Conservation (phyloP, 2,888 invertebrate species). For the Idaea straminata region DNA sequence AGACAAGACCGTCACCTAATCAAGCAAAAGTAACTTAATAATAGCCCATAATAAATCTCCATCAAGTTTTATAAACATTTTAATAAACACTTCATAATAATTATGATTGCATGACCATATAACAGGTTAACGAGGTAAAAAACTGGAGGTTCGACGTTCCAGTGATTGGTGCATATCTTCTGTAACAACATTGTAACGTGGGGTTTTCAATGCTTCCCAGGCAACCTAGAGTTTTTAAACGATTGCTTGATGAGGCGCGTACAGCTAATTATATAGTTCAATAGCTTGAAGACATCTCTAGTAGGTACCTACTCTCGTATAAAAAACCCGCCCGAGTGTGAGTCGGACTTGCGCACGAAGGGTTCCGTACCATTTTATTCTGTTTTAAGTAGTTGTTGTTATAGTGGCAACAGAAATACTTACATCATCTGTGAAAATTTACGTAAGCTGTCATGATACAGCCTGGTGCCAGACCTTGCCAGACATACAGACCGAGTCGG, state of each 20-base stretch:
- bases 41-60: neutral
- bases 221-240: neutral
- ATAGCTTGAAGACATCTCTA: neutral
- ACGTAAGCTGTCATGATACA: too few species aligned
- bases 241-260: neutral
- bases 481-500: too few species aligned
- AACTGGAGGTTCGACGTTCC: neutral
- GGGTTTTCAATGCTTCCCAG: neutral
- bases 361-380: too few species aligned
- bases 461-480: too few species aligned
- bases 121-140: neutral
- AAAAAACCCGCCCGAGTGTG: too few species aligned
- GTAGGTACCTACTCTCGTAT: neutral
- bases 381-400: too few species aligned
- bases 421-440: too few species aligned
- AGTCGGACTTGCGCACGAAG: too few species aligned
- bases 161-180: neutral
- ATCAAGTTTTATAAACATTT: neutral
- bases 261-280: neutral
- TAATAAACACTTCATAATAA: constrained; percentile 1
- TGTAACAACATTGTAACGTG: neutral
- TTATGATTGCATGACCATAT: neutral
- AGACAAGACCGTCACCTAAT: too few species aligned
- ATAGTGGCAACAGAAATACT: too few species aligned
- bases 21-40: neutral